A percentile compares a stretch with the other conserved stretches of the same genome.
phyloP scores from a whole-genome alignment of 2,113 vertebrate genomes.

The Laticauda colubrina region DNA sequence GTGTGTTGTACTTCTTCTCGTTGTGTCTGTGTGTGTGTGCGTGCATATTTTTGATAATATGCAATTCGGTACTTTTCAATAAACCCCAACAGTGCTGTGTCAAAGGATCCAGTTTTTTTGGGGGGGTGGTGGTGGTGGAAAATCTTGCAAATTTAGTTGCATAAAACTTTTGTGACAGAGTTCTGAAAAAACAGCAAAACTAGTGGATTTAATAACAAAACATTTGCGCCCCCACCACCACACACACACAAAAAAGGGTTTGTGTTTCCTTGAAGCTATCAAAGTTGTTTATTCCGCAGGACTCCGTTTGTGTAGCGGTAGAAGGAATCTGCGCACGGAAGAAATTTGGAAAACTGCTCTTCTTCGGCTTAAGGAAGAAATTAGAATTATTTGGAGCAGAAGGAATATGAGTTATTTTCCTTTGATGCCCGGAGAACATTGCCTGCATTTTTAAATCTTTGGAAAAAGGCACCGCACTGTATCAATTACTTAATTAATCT shows the following conservation, averaged over 20 bases:
- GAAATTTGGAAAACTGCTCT: background rate
- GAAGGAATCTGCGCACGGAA: background rate
- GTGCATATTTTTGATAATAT: background rate
- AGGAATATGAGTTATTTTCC: background rate
- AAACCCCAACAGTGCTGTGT: background rate
- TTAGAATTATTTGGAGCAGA: background rate
- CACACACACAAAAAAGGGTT: background rate
- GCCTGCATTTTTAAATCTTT: background rate
- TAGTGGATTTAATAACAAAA: background rate
- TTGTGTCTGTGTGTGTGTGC: no score
- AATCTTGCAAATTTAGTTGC: background rate
- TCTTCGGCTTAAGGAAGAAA: background rate
- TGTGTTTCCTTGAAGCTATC: background rate
- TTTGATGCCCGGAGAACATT: background rate
- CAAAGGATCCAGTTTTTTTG: background rate
- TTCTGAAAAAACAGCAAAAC: background rate
- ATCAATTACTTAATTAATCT: background rate
- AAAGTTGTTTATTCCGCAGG: background rate
- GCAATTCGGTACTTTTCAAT: background rate
- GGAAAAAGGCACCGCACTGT: background rate
- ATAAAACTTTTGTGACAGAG: background rate
- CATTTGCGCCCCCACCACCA: background rate
- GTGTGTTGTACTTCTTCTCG: background rate
- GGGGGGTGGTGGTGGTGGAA: accelerated
- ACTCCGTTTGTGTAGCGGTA: background rate